Percentiles rank a stretch among this genome's conserved stretches.
Evolutionary conservation across 2,113 vertebrate genomes (phyloP).

Genomic region (Globicephala melas): DNA sequence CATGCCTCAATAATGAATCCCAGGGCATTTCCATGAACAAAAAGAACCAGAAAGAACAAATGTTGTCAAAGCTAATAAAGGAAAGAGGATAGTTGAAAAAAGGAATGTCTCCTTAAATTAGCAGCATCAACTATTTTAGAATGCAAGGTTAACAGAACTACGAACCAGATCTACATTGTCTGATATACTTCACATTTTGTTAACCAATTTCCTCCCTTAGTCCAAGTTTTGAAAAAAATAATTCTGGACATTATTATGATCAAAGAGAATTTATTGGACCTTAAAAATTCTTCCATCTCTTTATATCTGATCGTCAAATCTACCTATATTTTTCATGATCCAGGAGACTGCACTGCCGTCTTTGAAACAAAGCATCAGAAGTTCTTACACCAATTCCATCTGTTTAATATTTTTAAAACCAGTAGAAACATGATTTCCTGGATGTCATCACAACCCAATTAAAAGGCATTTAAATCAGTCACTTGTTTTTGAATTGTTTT

Average conservation of each 20-base stretch:
- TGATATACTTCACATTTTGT: background rate
- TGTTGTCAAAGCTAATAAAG: background rate
- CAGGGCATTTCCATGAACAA: constrained; percentile 13
- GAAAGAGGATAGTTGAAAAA: background rate
- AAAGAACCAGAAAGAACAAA: constrained; percentile 25
- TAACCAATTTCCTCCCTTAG: background rate
- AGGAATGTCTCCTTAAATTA: constrained; percentile 1
- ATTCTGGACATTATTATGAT: background rate
- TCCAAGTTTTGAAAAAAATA: background rate
- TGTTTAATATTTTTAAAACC: constrained; percentile 33
- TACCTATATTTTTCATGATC: background rate
- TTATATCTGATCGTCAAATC: constrained; percentile 1
- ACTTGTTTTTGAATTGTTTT: constrained; percentile 25
- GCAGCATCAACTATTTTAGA: background rate
- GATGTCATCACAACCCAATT: background rate
- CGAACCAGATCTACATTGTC: background rate
- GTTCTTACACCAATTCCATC: background rate
- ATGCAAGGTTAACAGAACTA: background rate
- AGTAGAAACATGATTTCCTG: background rate
- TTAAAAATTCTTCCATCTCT: background rate
- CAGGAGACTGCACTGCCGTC: background rate
- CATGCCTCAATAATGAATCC: constrained; percentile 12
- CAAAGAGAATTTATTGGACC: background rate
- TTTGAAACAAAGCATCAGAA: background rate
- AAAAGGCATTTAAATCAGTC: background rate